phyloP scores from a whole-genome alignment of 2,797 vertebrate species.

The Neomorphus geoffroyi region DNA sequence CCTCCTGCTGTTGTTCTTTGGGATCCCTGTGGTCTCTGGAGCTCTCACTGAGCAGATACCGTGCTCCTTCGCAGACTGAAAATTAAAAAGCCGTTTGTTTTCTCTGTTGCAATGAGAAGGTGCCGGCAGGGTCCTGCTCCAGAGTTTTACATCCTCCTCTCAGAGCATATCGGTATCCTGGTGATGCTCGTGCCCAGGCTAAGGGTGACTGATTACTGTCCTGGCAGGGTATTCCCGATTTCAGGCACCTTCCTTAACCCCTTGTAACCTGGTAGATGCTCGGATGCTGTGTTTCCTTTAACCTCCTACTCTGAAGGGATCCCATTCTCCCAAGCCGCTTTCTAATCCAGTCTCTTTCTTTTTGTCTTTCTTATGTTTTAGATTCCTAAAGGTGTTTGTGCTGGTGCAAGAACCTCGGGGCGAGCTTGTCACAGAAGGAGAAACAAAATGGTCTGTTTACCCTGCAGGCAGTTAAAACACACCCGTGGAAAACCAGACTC shows the following conservation, averaged over 20 bases:
- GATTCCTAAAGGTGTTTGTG: slow-evolving; percentile 92
- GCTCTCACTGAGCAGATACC: not conserved
- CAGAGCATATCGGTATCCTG: not conserved
- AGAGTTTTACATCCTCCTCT: not conserved
- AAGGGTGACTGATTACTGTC: not conserved
- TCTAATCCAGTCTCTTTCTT: slow-evolving; percentile 73
- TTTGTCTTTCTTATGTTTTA: slow-evolving; percentile 84
- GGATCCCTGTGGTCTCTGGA: not conserved
- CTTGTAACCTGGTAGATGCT: not conserved
- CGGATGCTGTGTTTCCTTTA: slow-evolving; percentile 6
- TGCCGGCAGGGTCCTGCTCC: not conserved
- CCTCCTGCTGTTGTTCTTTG: not conserved
- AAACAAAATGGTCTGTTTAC: slow-evolving; percentile 71
- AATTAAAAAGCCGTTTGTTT: not conserved
- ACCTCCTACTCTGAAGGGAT: slow-evolving; percentile 24
- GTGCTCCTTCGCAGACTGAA: not conserved
- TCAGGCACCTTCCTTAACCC: not conserved
- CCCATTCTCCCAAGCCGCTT: slow-evolving; percentile 26
- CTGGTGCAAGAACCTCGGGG: slow-evolving; percentile 85
- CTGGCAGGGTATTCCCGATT: not conserved
- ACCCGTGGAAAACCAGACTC: slow-evolving; percentile 22
- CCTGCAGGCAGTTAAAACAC: slow-evolving; percentile 68
- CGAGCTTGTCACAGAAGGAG: slow-evolving; percentile 84
- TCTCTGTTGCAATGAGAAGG: not conserved
- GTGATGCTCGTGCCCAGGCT: not conserved